Conservation (phyloP, 1,140 invertebrate genomes). For the Ostrea denselamellosa region DNA sequence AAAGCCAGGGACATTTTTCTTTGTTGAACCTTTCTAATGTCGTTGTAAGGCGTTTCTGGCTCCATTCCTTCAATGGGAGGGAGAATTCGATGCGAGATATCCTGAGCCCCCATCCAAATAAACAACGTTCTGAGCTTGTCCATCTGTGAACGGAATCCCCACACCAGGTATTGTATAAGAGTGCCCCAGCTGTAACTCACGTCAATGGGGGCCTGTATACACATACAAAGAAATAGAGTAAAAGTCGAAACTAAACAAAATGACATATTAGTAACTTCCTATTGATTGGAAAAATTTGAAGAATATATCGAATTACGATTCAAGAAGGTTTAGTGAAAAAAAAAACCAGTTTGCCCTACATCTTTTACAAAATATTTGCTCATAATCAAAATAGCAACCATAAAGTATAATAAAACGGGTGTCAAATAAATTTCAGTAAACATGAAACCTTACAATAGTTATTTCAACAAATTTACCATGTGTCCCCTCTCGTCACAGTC, state of each 20-base stretch:
- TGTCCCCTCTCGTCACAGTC: conserved; percentile 40
- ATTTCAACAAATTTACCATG: conserved; percentile 21
- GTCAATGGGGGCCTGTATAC: neutral
- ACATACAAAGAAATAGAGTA: neutral
- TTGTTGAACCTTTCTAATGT: conserved; percentile 51
- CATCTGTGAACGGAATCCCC: conserved; percentile 42
- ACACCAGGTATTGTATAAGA: conserved; percentile 44
- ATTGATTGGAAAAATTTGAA: too few relatives aligned
- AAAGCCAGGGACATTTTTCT: conserved; percentile 40
- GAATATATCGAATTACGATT: too few relatives aligned
- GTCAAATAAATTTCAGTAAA: neutral
- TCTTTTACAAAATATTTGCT: too few relatives aligned
- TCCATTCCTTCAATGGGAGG: conserved; percentile 34
- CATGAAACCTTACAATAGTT: neutral
- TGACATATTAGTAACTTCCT: too few relatives aligned
- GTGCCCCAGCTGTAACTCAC: conserved; percentile 3
- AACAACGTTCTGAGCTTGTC: conserved; percentile 55
- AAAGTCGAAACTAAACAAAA: neutral
- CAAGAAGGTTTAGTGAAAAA: too few relatives aligned
- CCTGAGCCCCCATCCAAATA: conserved; percentile 52
- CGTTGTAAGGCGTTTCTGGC: conserved; percentile 38
- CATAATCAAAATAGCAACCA: neutral
- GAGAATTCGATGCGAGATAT: neutral
- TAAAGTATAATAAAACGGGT: neutral
- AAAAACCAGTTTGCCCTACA: too few relatives aligned